Evolutionary conservation across 2,113 vertebrate species (phyloP).

Genomic region (Planiliza haematocheilus): DNA sequence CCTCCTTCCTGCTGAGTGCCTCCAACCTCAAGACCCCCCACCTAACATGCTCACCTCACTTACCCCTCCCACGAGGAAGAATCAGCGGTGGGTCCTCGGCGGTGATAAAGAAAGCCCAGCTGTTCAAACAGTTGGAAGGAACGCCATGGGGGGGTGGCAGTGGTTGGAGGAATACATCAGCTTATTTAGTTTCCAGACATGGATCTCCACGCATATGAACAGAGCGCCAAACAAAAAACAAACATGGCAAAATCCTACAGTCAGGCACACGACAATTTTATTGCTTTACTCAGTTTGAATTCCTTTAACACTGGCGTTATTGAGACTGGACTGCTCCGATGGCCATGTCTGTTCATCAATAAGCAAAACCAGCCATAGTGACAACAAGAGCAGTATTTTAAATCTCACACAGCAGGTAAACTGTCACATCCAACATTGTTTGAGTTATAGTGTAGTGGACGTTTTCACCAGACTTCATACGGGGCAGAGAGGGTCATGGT

Average conservation of each 20-base stretch:
- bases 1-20: constrained; percentile 53
- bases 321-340: no score
- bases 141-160: constrained; percentile 4
- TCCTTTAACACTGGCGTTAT: no score
- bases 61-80: constrained; percentile 79
- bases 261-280: neutral
- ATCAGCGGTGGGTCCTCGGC: constrained; percentile 84
- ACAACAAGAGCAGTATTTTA: no score
- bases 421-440: no score
- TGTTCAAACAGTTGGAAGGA: constrained; percentile 89
- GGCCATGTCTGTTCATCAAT: no score
- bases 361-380: no score
- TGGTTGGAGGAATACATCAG: constrained; percentile 21
- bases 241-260: neutral
- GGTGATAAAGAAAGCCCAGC: constrained; percentile 86
- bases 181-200: constrained; percentile 56
- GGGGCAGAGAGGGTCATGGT: no score
- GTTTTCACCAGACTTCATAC: no score
- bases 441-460: no score
- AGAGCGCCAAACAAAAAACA: constrained; percentile 22
- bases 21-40: constrained; percentile 58
- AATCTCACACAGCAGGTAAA: no score
- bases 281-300: no score
- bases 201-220: constrained; percentile 19
- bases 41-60: constrained; percentile 53